These are phyloP conservation scores for Galago senegalensis DNA, from an alignment of 2,797 vertebrate genomes.

Conservation along the genomic window DNA sequence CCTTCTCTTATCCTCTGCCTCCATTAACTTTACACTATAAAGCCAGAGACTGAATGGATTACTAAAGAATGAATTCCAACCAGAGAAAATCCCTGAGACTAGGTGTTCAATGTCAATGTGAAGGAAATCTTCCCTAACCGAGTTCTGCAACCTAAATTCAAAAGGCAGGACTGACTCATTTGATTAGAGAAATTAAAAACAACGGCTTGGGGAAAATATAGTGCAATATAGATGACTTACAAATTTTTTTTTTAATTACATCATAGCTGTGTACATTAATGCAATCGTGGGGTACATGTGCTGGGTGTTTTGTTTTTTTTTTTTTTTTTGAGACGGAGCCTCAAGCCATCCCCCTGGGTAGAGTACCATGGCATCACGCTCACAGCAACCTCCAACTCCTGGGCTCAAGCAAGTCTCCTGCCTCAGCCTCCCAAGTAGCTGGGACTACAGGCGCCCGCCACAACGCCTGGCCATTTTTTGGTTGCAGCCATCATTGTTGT, in stretches of 20 bases:
- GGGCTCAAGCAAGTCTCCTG: no score
- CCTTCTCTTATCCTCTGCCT: not conserved
- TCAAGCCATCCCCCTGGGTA: no score
- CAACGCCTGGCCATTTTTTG: no score
- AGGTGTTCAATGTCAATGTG: not conserved
- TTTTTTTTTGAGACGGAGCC: no score
- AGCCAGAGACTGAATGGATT: not conserved
- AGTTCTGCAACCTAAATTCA: conserved; percentile 26
- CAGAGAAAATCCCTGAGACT: not conserved
- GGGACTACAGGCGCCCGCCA: no score
- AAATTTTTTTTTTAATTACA: not conserved
- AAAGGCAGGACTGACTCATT: not conserved
- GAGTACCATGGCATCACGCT: no score
- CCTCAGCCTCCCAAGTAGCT: no score
- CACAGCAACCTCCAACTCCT: no score
- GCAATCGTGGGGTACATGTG: no score
- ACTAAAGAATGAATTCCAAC: not conserved
- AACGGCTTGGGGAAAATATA: not conserved
- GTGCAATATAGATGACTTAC: not conserved
- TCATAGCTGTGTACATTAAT: no score
- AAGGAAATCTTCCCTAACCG: conserved; percentile 21
- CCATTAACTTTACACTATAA: not conserved
- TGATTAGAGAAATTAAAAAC: not conserved
- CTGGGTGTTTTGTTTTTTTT: no score
- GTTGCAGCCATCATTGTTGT: no score